phyloP scores from a whole-genome alignment of 1,140 invertebrate species.

The Scaptomyza montana region DNA sequence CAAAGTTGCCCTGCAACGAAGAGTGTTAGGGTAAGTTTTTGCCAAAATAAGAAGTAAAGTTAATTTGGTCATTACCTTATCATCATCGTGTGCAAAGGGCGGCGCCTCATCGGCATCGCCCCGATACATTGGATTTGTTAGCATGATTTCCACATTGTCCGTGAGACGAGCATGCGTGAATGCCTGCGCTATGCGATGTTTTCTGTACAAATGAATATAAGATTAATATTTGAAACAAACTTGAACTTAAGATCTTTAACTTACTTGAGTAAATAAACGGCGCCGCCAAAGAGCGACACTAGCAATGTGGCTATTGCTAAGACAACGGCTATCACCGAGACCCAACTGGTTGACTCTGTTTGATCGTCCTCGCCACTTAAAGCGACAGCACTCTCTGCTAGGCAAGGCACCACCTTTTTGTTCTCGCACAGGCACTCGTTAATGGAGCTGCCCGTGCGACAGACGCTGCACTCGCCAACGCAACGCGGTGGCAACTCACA shows the following conservation, averaged over 20 bases:
- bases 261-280: slow-evolving; percentile 78
- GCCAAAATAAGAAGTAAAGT: neutral
- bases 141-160: slow-evolving; percentile 90
- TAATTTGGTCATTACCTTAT: slow-evolving; percentile 84
- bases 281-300: slow-evolving; percentile 64
- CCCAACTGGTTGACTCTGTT: slow-evolving; percentile 45
- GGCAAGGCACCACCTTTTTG: slow-evolving; percentile 63
- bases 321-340: slow-evolving; percentile 66
- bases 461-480: slow-evolving; percentile 86
- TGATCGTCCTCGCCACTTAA: slow-evolving; percentile 57
- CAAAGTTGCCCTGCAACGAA: slow-evolving; percentile 87
- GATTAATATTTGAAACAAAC: neutral
- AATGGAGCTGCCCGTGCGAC: slow-evolving; percentile 83
- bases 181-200: slow-evolving; percentile 85
- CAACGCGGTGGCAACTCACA: slow-evolving; percentile 85
- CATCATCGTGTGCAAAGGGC: slow-evolving; percentile 86
- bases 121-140: slow-evolving; percentile 92
- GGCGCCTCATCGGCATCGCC: slow-evolving; percentile 88
- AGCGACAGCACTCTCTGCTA: slow-evolving; percentile 70
- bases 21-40: slow-evolving; percentile 1
- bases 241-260: neutral
- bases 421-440: slow-evolving; percentile 83
- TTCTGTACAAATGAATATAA: slow-evolving; percentile 52
- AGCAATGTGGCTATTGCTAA: slow-evolving; percentile 56
- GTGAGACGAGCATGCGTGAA: slow-evolving; percentile 92